Evolutionary conservation across 2,888 invertebrate genomes (phyloP).

Genomic region (Apomyelois bistriatella): DNA sequence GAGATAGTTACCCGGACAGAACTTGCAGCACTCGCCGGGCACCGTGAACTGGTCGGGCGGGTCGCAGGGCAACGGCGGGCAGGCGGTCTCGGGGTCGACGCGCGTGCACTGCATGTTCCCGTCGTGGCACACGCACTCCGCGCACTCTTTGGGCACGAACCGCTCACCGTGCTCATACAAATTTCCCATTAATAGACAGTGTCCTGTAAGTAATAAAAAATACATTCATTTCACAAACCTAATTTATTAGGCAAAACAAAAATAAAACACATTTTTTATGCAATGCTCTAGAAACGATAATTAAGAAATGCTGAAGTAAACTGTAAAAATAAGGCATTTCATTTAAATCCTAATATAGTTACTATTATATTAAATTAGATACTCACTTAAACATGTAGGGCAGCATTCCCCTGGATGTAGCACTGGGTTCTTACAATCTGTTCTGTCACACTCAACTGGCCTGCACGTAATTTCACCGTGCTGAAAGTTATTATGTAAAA

Average conservation of each 20-base stretch:
- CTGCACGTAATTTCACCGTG: conserved; percentile 92
- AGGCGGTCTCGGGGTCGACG: conserved; percentile 85
- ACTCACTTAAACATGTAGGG: conserved; percentile 91
- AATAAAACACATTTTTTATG: too few relatives aligned
- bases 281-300: too few relatives aligned
- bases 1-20: conserved; percentile 87
- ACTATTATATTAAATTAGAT: background rate
- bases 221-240: background rate
- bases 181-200: conserved; percentile 84
- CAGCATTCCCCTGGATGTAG: conserved; percentile 90
- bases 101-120: conserved; percentile 89
- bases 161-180: conserved; percentile 90
- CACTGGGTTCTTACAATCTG: conserved; percentile 90
- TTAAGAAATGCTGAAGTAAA: too few relatives aligned
- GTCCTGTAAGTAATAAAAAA: conserved; percentile 72
- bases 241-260: too few relatives aligned
- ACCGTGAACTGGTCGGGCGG: conserved; percentile 88
- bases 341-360: too few relatives aligned
- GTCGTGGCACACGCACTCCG: conserved; percentile 90
- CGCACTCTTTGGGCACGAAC: conserved; percentile 86
- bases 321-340: too few relatives aligned
- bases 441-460: conserved; percentile 88
- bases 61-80: conserved; percentile 89
- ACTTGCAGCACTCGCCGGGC: conserved; percentile 93
- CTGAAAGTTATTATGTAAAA: conserved; percentile 67